phyloP scores from a whole-genome alignment of 2,113 vertebrate species.

The Daubentonia madagascariensis region DNA sequence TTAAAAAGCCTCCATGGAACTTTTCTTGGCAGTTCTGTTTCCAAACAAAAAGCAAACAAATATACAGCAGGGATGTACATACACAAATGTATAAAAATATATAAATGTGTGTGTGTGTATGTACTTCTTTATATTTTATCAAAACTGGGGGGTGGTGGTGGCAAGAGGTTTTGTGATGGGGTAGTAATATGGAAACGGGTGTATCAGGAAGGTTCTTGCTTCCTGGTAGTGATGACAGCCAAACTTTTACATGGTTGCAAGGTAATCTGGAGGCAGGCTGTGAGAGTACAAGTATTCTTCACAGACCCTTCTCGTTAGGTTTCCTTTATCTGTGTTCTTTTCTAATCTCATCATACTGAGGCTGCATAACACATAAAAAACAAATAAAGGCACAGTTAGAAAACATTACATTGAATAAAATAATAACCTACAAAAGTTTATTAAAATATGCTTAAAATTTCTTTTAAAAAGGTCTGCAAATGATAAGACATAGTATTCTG shows the following conservation, averaged over 20 bases:
- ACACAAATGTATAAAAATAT: background rate
- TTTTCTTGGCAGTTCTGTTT: background rate
- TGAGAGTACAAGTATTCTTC: background rate
- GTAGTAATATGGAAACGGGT: background rate
- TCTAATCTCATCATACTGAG: slow-evolving; percentile 14
- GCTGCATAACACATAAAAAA: background rate
- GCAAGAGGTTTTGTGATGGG: background rate
- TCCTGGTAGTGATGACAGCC: background rate
- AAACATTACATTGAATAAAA: slow-evolving; percentile 11
- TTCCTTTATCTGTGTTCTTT: background rate
- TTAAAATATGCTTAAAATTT: slow-evolving; percentile 25
- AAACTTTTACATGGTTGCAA: background rate
- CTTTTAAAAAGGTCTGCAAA: background rate
- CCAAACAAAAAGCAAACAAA: background rate
- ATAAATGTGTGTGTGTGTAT: background rate
- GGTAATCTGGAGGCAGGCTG: background rate
- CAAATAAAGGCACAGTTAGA: background rate
- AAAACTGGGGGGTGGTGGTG: background rate
- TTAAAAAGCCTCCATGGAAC: background rate
- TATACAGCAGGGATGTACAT: background rate
- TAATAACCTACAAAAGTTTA: slow-evolving; percentile 30
- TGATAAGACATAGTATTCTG: background rate
- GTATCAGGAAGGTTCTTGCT: fast-evolving
- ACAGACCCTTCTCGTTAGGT: background rate
- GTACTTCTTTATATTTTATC: background rate